Base-by-base conservation (phyloP, 1,140 invertebrate genomes). In the Anthonomus grandis region DNA sequence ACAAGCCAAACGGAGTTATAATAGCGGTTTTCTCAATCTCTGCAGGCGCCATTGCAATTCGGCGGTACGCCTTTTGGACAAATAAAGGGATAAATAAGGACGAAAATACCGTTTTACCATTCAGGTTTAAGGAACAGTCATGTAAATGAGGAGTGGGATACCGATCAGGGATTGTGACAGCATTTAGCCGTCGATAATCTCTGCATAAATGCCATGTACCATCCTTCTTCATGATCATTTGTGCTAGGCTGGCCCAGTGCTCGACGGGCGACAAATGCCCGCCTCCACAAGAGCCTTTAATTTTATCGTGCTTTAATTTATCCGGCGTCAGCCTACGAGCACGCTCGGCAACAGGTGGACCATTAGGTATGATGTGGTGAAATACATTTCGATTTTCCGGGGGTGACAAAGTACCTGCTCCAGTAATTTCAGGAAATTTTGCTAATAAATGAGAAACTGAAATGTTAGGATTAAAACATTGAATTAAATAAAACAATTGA, bases 141-240 rank as follows among this genome's bases (percentile, higher is more conserved):
- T 55, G 6, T 9, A 59, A 23, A 19, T 41, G 12, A 8, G 50
- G 4, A 10, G 36, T 8, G 70, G 55, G 70, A 75, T 1, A 71
- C 58, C 3, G 74, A 56, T 57, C 66, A 3, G 69, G 63, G 69
- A 66, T 51, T 4, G 75, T 79, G 4, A 68, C 18, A 0, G 17
- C 60, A 70, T 82, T 83, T 0, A 82, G 63, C 2, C 34, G 19
- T 4, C 76, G 53, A 53, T 79, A 81, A 53, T 78, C 75, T 0
- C 73, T 70, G 50, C 67, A 71, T 1, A 66, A 63, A 19, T 73
- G 49, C 63, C 65, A 74, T 4, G 60, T 59, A 1, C 70, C 73
- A 44, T 60, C 57, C 41, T 67, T 65, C 62, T 79, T 78, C 5
- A 57, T 60, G 3, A 71, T 70, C 54, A 78, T 59, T 37, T 76